phyloP scores from a whole-genome alignment of 2,113 vertebrate genomes.

The Coturnix japonica region DNA sequence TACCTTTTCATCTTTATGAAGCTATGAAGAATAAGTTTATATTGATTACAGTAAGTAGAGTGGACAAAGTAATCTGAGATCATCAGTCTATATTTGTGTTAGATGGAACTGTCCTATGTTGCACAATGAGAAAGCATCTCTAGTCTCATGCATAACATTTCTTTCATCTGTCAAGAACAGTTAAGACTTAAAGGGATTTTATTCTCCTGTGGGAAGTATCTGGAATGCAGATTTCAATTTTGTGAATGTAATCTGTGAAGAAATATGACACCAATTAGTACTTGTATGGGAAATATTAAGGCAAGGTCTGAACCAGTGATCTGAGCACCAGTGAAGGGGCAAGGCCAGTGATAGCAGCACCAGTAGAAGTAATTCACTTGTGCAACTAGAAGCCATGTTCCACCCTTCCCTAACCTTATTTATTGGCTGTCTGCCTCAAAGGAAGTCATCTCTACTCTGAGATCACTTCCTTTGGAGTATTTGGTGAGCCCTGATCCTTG shows the following conservation, averaged over 20 bases:
- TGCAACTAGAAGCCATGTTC: too few species aligned
- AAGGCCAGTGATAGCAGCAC: too few species aligned
- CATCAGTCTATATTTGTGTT: not conserved
- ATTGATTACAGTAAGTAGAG: not conserved
- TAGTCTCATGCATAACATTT: not conserved
- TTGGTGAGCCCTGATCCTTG: too few species aligned
- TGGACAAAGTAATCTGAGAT: not conserved
- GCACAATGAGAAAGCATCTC: not conserved
- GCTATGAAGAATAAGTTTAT: not conserved
- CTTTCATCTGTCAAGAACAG: not conserved
- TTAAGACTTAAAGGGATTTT: not conserved
- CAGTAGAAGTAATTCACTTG: too few species aligned
- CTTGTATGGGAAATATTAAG: too few species aligned
- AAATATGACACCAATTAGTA: not conserved
- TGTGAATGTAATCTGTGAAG: not conserved
- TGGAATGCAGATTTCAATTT: not conserved
- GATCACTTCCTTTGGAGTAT: too few species aligned
- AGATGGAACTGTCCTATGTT: not conserved
- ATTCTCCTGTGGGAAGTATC: not conserved
- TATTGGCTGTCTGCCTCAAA: too few species aligned
- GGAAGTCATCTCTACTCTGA: too few species aligned
- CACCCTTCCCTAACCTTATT: too few species aligned
- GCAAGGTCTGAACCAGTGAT: too few species aligned
- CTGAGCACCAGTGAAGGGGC: too few species aligned
- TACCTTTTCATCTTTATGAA: not conserved